Base-by-base conservation (phyloP, 2,113 vertebrate species). In the Aleadryas rufinucha region DNA sequence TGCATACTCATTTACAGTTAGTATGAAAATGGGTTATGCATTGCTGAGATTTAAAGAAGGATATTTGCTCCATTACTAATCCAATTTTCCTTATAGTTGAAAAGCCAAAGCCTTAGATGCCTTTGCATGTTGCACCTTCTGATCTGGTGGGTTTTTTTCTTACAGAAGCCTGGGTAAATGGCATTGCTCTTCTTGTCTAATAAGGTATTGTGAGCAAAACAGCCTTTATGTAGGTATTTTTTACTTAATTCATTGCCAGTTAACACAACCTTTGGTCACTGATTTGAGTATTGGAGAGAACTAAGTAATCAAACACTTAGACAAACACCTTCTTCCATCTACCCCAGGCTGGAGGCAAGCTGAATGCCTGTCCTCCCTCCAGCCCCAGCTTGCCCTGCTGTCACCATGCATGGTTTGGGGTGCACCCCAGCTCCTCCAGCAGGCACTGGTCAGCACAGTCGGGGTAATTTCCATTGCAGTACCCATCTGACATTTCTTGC, bases 321-420 rank as follows among this genome's bases (percentile, higher is more conserved):
- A 39, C 33, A 52, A 78, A 7, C 3, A 9, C 13, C 35, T 79
- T 57, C 7, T 65, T 44, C 16, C 2, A 3, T 21, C 10, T 60
- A 13, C 4, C 7, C 17, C 19, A 60, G 23, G 8, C 22, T 65
- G 27, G n/a, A 84, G 60, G 16, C 19, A 28, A 37, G 39, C 20
- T 13, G 66, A 39, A n/a, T 26, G 17, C 35, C 52, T 75, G 2
- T 66, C 7, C 8, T 42, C 6, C 24, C 33, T 35, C 12, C 20
- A 57, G 27, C 8, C 24, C 8, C 50, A 42, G n/a, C 24, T 44
- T 59, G 12, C 8, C 14, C 19, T n/a, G 1, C 22, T 49, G n/a
- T 41, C 31, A 27, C n/a, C 1, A 0, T 56, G 24, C 0, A 0
- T 37, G 14, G 7, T 4, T 35, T 27, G 57, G 33, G 11, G 4